Conservation (phyloP, 2,797 vertebrate genomes). For the Fratercula arctica region DNA sequence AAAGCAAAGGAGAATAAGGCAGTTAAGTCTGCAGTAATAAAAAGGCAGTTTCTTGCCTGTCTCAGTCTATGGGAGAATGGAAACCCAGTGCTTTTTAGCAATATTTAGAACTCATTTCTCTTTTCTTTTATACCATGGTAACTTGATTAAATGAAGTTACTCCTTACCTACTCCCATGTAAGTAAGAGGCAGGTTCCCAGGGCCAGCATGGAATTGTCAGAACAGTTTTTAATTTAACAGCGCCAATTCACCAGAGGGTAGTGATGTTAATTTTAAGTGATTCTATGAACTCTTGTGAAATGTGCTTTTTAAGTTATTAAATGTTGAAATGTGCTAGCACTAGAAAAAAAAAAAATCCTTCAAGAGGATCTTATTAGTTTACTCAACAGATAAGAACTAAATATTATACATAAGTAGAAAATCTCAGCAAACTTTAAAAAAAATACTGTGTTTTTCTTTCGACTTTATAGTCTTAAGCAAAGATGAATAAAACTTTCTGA, state of each 20-base stretch:
- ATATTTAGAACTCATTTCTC: background rate
- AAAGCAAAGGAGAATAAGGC: background rate
- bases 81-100: background rate
- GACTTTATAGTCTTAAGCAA: background rate
- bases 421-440: background rate
- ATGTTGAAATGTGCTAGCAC: background rate
- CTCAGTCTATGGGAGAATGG: background rate
- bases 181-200: background rate
- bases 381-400: background rate
- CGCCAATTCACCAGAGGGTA: background rate
- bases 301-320: background rate
- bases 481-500: background rate
- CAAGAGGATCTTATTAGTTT: background rate
- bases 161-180: background rate
- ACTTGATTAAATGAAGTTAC: background rate
- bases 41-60: background rate
- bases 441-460: accelerated
- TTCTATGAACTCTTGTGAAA: background rate
- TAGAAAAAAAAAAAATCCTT: background rate
- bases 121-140: background rate
- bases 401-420: background rate
- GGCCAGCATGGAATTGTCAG: background rate
- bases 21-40: background rate
- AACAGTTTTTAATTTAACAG: constrained; percentile 12
- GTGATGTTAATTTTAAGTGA: background rate